Evolutionary conservation across 2,888 invertebrate genomes (phyloP).

Genomic region (Chrysolina americana): DNA sequence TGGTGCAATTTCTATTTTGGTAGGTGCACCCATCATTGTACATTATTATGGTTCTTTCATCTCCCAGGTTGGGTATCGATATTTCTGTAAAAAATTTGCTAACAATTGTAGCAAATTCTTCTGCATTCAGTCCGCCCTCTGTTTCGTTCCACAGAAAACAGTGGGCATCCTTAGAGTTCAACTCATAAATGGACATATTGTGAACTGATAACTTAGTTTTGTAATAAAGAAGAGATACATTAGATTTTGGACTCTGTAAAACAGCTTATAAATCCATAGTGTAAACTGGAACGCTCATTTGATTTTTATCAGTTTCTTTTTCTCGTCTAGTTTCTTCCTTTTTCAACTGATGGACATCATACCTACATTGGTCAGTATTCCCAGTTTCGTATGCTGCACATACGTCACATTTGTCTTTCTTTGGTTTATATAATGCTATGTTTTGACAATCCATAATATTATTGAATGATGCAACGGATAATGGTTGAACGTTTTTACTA

Average conservation of each 20-base stretch:
- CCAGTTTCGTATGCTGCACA: constrained; percentile 41
- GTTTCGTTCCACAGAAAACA: constrained; percentile 33
- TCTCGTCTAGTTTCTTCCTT: constrained; percentile 39
- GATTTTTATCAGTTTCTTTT: constrained; percentile 41
- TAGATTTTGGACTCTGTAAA: constrained; percentile 25
- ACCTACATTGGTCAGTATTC: constrained; percentile 33
- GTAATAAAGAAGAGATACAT: constrained; percentile 27
- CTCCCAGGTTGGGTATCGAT: constrained; percentile 3
- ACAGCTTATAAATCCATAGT: constrained; percentile 29
- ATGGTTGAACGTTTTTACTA: constrained; percentile 18
- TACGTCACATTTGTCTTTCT: constrained; percentile 44
- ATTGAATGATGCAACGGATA: constrained; percentile 36
- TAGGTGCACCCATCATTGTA: constrained; percentile 39
- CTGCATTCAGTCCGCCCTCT: constrained; percentile 29
- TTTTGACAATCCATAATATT: constrained; percentile 42
- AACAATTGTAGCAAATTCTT: constrained; percentile 30
- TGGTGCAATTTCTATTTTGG: constrained; percentile 34
- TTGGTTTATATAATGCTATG: constrained; percentile 40
- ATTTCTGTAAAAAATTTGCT: constrained; percentile 12
- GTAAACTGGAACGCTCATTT: constrained; percentile 27
- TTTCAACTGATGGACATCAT: constrained; percentile 32
- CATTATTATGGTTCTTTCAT: constrained; percentile 30
- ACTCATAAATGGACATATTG: constrained; percentile 7
- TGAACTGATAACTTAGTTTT: constrained; percentile 26
- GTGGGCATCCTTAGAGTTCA: constrained; percentile 9